Evolutionary conservation across 2,797 vertebrate genomes (phyloP).

Genomic region (Fratercula arctica): DNA sequence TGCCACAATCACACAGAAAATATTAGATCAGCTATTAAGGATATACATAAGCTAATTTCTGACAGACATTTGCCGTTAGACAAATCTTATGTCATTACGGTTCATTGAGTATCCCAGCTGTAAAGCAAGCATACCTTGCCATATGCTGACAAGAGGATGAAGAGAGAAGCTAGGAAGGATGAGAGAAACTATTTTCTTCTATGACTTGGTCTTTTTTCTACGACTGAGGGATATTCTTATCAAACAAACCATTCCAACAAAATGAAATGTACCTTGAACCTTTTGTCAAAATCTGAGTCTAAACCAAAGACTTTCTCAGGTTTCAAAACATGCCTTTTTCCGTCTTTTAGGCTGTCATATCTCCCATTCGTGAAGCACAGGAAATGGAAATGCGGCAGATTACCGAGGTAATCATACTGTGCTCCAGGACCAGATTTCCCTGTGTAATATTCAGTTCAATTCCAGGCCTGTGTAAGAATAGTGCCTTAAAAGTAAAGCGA

Average conservation of each 20-base stretch:
- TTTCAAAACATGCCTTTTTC: not conserved
- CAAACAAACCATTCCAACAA: not conserved
- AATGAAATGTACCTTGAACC: not conserved
- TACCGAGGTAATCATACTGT: not conserved
- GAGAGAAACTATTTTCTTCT: not conserved
- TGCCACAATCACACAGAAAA: not conserved
- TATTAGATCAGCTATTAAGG: not conserved
- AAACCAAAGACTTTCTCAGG: not conserved
- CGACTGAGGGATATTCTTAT: not conserved
- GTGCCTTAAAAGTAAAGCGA: not conserved
- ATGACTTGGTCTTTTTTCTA: not conserved
- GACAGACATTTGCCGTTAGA: not conserved
- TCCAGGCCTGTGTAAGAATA: not conserved
- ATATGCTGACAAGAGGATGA: not conserved
- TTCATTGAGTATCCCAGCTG: not conserved
- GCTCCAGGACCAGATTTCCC: not conserved
- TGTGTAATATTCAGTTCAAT: not conserved
- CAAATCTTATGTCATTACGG: not conserved
- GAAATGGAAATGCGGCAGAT: not conserved
- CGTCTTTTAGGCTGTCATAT: not conserved
- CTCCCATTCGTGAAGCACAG: not conserved
- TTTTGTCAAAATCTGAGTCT: not conserved
- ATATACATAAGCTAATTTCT: not conserved
- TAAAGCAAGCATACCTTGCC: not conserved
- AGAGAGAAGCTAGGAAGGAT: not conserved